These are phyloP conservation scores for Rhagonycha lutea DNA, from an alignment of 2,888 invertebrate genomes.

Conservation along the genomic window DNA sequence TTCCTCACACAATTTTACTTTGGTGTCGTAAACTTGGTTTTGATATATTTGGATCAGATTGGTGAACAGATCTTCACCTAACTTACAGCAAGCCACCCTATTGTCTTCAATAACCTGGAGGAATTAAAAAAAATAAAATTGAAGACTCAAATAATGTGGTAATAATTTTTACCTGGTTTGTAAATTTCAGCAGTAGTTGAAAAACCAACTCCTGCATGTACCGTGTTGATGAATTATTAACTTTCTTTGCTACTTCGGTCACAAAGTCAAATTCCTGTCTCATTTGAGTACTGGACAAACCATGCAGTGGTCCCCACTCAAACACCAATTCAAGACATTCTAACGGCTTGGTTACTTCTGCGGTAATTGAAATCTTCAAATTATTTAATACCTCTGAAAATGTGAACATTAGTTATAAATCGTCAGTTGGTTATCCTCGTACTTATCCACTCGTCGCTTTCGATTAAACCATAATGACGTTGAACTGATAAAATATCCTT, in stretches of 20 bases:
- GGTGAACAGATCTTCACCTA: slow-evolving; percentile 49
- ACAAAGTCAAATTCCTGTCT: slow-evolving; percentile 46
- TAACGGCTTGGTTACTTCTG: slow-evolving; percentile 32
- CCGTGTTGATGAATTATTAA: slow-evolving; percentile 33
- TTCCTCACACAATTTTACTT: slow-evolving; percentile 33
- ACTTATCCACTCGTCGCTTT: slow-evolving; percentile 63
- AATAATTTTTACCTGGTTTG: slow-evolving; percentile 16
- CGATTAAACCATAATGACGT: slow-evolving; percentile 58
- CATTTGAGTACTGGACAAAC: slow-evolving; percentile 39
- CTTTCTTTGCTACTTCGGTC: slow-evolving; percentile 38
- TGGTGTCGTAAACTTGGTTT: slow-evolving; percentile 36
- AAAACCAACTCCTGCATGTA: slow-evolving; percentile 36
- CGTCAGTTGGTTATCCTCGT: slow-evolving; percentile 32
- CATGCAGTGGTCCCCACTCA: slow-evolving; percentile 44
- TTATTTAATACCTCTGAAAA: slow-evolving; percentile 26
- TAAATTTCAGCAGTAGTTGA: slow-evolving; percentile 25
- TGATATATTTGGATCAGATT: slow-evolving; percentile 41
- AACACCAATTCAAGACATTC: slow-evolving; percentile 42
- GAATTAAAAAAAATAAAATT: slow-evolving; percentile 20
- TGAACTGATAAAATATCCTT: slow-evolving; percentile 60
- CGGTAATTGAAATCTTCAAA: slow-evolving; percentile 17
- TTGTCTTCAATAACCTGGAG: slow-evolving; percentile 48
- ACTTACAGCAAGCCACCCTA: slow-evolving; percentile 48
- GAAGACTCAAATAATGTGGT: not conserved
- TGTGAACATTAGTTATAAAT: not conserved